Evolutionary conservation across 2,888 invertebrate genomes (phyloP), one percentile per base, ranked within the genome.

Genomic region (Drosophila paranaensis): DNA sequence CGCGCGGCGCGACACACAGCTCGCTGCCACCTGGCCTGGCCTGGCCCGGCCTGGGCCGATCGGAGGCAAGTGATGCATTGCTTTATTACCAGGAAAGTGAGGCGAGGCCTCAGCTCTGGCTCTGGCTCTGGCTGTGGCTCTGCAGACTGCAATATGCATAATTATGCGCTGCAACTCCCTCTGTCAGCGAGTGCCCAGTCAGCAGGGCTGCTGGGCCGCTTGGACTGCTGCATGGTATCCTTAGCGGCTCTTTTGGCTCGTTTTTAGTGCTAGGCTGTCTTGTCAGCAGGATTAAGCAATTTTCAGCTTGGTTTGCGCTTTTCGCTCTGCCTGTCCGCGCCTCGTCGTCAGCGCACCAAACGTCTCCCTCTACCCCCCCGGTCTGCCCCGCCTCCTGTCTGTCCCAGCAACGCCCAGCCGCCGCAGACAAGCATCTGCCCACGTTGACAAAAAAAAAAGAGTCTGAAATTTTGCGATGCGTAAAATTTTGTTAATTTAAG

Each of bases 161-260:
- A 90, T 90, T 90, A 90, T 91, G 88, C 90, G 72, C 79, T 80
- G 90, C 77, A 89, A 91, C 91, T 91, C 90, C 90, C 87, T 87
- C 88, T 90, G 91, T 91, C 91, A 91, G 90, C 91, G 56, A 40
- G 51, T 79, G 79, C 73, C 71, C 81, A 79, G 81, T 74, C 81
- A 82, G 82, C 78, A 70, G 55, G 27, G 55, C 69, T 65, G 55
- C 48, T 55, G 60, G 46, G 51, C 45, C 55, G 53, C 6, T 37
- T 37, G 35, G 48, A 20, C 56, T 27, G 39, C 14, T 48, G 48
- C 30, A 5, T 48, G 42, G 77, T 67, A 69, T 78, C 79, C 78
- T 78, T 75, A 54, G 75, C 74, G 71, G 68, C 71, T 65, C 68
- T 72, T 74, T 68, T 77, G 54, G 58, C 66, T 65, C 70, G 71